A percentile compares a stretch with the other conserved stretches of the same genome.
Conservation (phyloP, 37 sponge, comb jelly and placozoan genomes). For the Aphrocallistes beatrix region DNA sequence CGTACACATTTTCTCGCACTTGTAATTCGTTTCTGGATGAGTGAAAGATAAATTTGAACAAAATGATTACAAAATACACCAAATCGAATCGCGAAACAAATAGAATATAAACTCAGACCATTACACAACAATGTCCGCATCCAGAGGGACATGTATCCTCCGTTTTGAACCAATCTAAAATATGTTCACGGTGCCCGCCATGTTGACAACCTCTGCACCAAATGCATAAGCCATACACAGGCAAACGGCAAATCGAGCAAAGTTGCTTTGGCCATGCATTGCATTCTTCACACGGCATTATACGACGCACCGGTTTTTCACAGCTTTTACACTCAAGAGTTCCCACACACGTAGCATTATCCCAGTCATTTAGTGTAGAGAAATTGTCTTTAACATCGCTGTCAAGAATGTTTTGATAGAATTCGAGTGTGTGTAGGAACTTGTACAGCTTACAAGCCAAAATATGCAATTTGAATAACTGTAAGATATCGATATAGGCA, state of each 20-base stretch:
- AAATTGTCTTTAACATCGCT: neutral
- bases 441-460: neutral
- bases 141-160: neutral
- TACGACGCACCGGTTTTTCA: neutral
- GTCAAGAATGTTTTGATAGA: neutral
- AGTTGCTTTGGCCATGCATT: constrained; percentile 17
- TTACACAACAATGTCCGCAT: neutral
- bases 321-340: constrained; percentile 1
- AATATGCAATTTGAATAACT: neutral
- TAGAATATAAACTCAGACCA: no score
- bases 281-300: neutral
- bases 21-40: no score
- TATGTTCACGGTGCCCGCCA: constrained; percentile 2
- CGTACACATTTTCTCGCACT: no score
- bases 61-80: no score
- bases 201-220: constrained; percentile 4
- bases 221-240: neutral
- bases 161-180: neutral
- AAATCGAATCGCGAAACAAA: no score
- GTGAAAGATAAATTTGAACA: no score
- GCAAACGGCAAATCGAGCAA: neutral
- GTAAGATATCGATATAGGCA: constrained; percentile 2
- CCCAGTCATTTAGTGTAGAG: neutral
- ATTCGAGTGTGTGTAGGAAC: neutral
- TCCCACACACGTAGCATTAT: neutral